phyloP scores from a whole-genome alignment of 2,888 invertebrate species.

The Galerucella pusilla region DNA sequence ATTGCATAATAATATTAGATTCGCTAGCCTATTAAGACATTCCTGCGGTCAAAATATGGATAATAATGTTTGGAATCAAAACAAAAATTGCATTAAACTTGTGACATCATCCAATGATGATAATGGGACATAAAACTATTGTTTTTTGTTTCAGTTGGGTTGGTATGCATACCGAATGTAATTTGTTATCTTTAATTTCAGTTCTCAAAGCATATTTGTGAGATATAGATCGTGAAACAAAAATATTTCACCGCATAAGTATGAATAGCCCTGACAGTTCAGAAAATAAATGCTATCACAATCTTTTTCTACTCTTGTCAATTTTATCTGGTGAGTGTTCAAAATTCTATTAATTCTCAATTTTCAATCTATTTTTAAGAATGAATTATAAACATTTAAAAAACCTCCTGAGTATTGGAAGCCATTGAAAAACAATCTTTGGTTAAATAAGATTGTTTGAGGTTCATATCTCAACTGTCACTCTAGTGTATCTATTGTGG shows the following conservation, averaged over 20 bases:
- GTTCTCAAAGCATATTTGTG: background rate
- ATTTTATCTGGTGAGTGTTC: constrained; percentile 6
- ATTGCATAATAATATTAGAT: too few relatives aligned
- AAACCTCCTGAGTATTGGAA: background rate
- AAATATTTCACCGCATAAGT: background rate
- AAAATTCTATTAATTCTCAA: too few relatives aligned
- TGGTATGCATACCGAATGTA: background rate
- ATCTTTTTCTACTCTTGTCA: background rate
- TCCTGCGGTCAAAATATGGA: too few relatives aligned
- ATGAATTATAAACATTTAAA: background rate
- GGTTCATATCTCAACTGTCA: too few relatives aligned
- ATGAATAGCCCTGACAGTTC: background rate
- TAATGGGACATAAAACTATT: background rate
- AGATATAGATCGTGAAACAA: background rate
- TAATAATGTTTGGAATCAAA: too few relatives aligned
- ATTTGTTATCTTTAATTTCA: background rate
- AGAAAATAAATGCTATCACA: background rate
- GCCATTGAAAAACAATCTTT: too few relatives aligned
- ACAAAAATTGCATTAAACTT: too few relatives aligned
- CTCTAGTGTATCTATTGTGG: too few relatives aligned
- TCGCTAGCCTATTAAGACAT: too few relatives aligned
- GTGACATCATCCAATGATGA: background rate
- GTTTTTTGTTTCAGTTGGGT: background rate
- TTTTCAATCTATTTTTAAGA: too few relatives aligned
- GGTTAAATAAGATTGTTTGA: too few relatives aligned